Percentiles rank a stretch among this genome's conserved stretches.
Evolutionary conservation across 2,797 vertebrate genomes (phyloP).

Genomic region (Helostoma temminkii): DNA sequence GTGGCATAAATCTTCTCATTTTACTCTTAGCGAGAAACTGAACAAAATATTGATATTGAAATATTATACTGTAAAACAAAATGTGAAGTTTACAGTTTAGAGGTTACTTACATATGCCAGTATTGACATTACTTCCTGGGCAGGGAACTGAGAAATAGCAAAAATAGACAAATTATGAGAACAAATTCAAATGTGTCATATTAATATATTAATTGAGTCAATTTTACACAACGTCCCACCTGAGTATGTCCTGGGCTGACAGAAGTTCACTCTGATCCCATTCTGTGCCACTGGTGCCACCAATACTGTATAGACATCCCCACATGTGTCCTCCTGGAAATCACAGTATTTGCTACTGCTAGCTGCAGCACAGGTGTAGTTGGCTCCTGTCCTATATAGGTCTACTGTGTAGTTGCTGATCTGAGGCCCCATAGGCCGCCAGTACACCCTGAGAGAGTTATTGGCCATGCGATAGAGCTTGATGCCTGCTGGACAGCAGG

Average conservation of each 20-base stretch:
- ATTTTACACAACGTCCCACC: conserved; percentile 78
- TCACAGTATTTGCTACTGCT: conserved; percentile 86
- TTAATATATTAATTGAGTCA: background rate
- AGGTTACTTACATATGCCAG: conserved; percentile 88
- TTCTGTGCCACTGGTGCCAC: conserved; percentile 84
- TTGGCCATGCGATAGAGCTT: conserved; percentile 87
- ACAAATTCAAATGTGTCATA: background rate
- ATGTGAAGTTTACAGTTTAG: background rate
- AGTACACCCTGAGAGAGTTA: conserved; percentile 87
- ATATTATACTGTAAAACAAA: background rate
- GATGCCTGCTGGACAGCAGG: conserved; percentile 92
- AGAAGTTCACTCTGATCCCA: conserved; percentile 86
- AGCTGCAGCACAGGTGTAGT: conserved; percentile 88
- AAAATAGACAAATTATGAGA: background rate
- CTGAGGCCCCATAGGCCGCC: conserved; percentile 81
- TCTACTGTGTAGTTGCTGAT: conserved; percentile 84
- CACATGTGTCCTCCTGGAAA: conserved; percentile 85
- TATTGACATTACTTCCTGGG: conserved; percentile 84
- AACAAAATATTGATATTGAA: too few species aligned
- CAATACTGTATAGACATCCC: conserved; percentile 89
- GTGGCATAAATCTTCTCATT: background rate
- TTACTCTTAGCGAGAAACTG: background rate
- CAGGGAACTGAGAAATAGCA: conserved; percentile 87
- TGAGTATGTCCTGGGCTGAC: conserved; percentile 90
- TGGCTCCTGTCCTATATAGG: conserved; percentile 86